Conservation (phyloP, 2,797 vertebrate species). For the Lutjanus argentimaculatus region DNA sequence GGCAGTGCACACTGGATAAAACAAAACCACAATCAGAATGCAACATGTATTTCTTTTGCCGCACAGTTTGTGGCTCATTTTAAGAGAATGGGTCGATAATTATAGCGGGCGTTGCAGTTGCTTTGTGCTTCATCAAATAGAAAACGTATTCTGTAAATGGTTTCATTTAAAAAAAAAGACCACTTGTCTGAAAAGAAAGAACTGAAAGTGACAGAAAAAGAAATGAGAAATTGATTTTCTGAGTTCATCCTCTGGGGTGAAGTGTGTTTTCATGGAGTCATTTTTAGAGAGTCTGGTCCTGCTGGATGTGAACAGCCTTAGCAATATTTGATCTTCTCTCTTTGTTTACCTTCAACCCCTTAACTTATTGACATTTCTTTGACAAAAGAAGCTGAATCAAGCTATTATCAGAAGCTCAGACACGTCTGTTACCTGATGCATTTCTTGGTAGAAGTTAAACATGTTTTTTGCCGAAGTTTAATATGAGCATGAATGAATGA, state of each 20-base stretch:
- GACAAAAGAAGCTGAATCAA: background rate
- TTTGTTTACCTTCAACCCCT: conserved; percentile 2
- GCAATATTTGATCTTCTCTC: background rate
- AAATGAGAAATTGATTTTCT: conserved; percentile 47
- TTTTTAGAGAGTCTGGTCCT: conserved; percentile 20
- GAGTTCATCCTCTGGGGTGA: background rate
- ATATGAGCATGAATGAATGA: background rate
- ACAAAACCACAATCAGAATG: background rate
- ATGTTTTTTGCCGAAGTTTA: background rate
- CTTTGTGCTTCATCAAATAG: conserved; percentile 7
- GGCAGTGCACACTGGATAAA: background rate
- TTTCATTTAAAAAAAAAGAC: background rate
- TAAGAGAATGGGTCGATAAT: background rate
- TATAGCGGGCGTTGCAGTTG: background rate
- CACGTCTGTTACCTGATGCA: background rate
- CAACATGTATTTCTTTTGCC: background rate
- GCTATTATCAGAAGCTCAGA: background rate
- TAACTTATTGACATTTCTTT: background rate
- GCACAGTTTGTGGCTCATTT: background rate
- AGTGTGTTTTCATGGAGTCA: conserved; percentile 3
- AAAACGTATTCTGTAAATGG: background rate
- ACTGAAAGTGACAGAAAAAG: background rate
- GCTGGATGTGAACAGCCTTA: conserved; percentile 6
- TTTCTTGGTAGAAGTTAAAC: background rate
- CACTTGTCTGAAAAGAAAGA: conserved; percentile 15